Evolutionary conservation across 92 coral and sea anemone species (phyloP).

Genomic region (Nematostella vectensis): DNA sequence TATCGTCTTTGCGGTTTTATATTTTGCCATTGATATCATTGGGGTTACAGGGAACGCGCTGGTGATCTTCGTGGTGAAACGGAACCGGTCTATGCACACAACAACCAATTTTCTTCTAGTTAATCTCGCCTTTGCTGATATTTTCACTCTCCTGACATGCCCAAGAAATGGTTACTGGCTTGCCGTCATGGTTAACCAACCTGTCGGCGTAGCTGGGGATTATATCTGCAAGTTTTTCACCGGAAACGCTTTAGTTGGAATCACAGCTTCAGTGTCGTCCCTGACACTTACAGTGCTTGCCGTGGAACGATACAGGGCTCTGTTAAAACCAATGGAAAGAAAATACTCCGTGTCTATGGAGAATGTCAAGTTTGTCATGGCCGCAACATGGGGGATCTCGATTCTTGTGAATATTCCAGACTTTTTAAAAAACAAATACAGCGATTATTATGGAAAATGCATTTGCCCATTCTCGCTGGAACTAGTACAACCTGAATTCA

Average conservation of each 20-base stretch:
- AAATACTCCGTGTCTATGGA: conserved; percentile 24
- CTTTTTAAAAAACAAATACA: conserved; percentile 35
- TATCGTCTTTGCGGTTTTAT: conserved; percentile 17
- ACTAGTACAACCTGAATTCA: conserved; percentile 15
- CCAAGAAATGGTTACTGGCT: conserved; percentile 53
- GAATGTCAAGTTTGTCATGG: conserved; percentile 30
- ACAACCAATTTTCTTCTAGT: conserved; percentile 58
- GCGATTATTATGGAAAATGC: conserved; percentile 30
- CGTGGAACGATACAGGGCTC: conserved; percentile 60
- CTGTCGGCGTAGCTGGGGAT: conserved; percentile 49
- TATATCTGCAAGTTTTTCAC: conserved; percentile 56
- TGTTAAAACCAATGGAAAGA: conserved; percentile 45
- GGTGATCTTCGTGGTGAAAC: conserved; percentile 43
- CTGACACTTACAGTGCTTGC: conserved; percentile 54
- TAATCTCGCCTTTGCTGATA: conserved; percentile 55
- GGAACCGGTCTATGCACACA: conserved; percentile 48
- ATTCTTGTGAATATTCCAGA: conserved; percentile 34
- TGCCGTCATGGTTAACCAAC: conserved; percentile 42
- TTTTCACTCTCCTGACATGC: conserved; percentile 41
- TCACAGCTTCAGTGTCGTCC: conserved; percentile 42
- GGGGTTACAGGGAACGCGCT: conserved; percentile 34
- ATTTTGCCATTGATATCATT: conserved; percentile 15
- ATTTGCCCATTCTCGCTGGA: conserved; percentile 59
- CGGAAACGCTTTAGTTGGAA: conserved; percentile 59
- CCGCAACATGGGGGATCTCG: conserved; percentile 32